A percentile compares a stretch with the other conserved stretches of the same genome.
phyloP scores from a whole-genome alignment of 1,140 invertebrate genomes.

The Drosophila orena region DNA sequence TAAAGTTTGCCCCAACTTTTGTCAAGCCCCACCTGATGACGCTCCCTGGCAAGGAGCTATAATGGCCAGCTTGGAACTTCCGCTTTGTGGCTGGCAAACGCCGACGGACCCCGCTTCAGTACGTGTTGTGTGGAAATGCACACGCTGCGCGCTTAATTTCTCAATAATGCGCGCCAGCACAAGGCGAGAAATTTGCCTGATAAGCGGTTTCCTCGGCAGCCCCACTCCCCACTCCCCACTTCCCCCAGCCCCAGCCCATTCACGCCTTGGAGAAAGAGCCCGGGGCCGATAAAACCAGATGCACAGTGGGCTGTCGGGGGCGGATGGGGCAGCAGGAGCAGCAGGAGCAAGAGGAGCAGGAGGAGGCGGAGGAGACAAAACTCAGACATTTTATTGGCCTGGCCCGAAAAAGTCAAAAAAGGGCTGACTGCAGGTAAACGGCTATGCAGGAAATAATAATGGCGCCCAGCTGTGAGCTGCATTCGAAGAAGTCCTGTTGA shows the following conservation, averaged over 20 bases:
- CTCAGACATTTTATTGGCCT: slow-evolving; percentile 70
- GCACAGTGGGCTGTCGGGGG: slow-evolving; percentile 18
- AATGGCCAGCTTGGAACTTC: slow-evolving; percentile 30
- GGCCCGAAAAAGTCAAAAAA: slow-evolving; percentile 43
- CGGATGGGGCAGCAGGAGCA: neutral
- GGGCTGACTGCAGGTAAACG: slow-evolving; percentile 5
- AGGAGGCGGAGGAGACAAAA: slow-evolving; percentile 19
- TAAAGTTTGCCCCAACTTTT: slow-evolving; percentile 64
- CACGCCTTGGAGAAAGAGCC: slow-evolving; percentile 12
- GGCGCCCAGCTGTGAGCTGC: slow-evolving; percentile 45
- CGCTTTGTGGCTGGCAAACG: slow-evolving; percentile 23
- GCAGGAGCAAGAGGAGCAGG: too few relatives aligned
- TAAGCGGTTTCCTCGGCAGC: slow-evolving; percentile 54
- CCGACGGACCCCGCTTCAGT: slow-evolving; percentile 9
- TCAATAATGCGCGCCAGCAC: slow-evolving; percentile 68
- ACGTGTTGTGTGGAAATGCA: slow-evolving; percentile 55
- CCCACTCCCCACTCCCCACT: too few relatives aligned
- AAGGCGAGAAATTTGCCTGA: slow-evolving; percentile 65
- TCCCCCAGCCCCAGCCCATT: slow-evolving; percentile 1
- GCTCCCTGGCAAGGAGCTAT: slow-evolving; percentile 9
- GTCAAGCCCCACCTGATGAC: slow-evolving; percentile 27
- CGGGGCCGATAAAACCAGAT: slow-evolving; percentile 43
- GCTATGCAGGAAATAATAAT: slow-evolving; percentile 63
- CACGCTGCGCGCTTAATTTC: slow-evolving; percentile 70
- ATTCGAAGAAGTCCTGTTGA: slow-evolving; percentile 63